A percentile compares a stretch with the other conserved stretches of the same genome.
These are phyloP conservation scores for Pseudorhiza aurosa DNA, from an alignment of 30 jellyfish, hydroid and myxozoan species.

Conservation along the genomic window DNA sequence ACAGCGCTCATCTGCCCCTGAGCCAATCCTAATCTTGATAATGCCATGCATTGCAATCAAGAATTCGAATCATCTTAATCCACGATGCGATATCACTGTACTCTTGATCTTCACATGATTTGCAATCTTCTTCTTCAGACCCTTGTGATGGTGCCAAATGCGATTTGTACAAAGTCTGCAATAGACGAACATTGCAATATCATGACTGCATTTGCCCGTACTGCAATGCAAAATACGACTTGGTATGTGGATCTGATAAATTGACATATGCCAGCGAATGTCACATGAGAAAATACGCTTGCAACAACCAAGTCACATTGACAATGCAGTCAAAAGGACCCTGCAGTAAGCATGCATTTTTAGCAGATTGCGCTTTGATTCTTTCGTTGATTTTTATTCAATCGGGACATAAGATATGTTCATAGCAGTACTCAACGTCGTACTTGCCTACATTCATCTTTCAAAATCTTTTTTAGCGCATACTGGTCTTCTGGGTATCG, in stretches of 20 bases:
- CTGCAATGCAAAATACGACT: conserved; percentile 51
- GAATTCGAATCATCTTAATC: too few species aligned
- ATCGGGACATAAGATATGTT: too few species aligned
- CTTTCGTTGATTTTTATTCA: too few species aligned
- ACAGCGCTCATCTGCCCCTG: too few species aligned
- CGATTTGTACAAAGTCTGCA: conserved; percentile 50
- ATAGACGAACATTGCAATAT: neutral
- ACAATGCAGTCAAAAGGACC: conserved; percentile 26
- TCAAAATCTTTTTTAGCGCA: conserved; percentile 7
- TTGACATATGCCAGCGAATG: conserved; percentile 88
- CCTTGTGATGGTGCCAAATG: conserved; percentile 75
- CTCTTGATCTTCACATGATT: neutral
- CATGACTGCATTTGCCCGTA: conserved; percentile 83
- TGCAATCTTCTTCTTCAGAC: conserved; percentile 56
- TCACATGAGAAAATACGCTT: conserved; percentile 59
- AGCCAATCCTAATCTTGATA: too few species aligned
- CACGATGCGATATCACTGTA: too few species aligned
- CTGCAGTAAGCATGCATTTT: conserved; percentile 72
- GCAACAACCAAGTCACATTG: conserved; percentile 23
- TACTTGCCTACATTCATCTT: too few species aligned
- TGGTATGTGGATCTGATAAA: conserved; percentile 77
- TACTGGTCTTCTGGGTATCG: conserved; percentile 42
- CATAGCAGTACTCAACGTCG: too few species aligned
- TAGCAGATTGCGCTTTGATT: neutral
- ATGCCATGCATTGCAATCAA: too few species aligned